Conservation (phyloP, 2,888 invertebrate species). For the Lepidocyrtoides sp. region DNA sequence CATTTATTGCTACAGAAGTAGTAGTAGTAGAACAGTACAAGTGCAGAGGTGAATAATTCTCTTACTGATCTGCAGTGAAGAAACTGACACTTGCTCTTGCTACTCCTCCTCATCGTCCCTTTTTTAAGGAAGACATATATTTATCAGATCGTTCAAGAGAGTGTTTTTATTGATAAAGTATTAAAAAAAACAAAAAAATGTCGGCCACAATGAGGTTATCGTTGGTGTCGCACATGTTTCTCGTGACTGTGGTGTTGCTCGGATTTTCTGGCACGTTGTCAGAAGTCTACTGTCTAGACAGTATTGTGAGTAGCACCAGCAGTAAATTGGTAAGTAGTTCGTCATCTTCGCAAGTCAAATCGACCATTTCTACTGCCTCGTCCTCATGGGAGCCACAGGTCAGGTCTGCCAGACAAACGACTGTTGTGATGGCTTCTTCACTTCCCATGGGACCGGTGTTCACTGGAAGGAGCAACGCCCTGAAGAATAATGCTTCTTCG, state of each 20-base stretch:
- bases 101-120: slow-evolving; percentile 2
- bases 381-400: slow-evolving; percentile 75
- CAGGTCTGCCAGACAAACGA: slow-evolving; percentile 70
- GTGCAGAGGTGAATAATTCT: slow-evolving; percentile 19
- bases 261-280: slow-evolving; percentile 80
- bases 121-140: slow-evolving; percentile 46
- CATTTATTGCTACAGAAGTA: not conserved
- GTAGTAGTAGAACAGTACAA: not conserved
- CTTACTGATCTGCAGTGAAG: slow-evolving; percentile 4
- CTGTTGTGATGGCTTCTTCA: slow-evolving; percentile 28
- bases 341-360: slow-evolving; percentile 61
- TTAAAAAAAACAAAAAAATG: slow-evolving; percentile 31
- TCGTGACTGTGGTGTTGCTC: slow-evolving; percentile 68
- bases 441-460: slow-evolving; percentile 64
- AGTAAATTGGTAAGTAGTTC: slow-evolving; percentile 79
- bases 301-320: slow-evolving; percentile 60
- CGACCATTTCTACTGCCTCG: slow-evolving; percentile 53
- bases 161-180: not conserved
- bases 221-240: slow-evolving; percentile 49
- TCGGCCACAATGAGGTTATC: slow-evolving; percentile 75
- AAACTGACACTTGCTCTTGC: slow-evolving; percentile 17
- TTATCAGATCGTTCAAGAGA: slow-evolving; percentile 32
- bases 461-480: slow-evolving; percentile 33
- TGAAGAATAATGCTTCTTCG: not conserved
- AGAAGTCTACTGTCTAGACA: slow-evolving; percentile 82